Evolutionary conservation across 2,888 invertebrate genomes (phyloP).

Genomic region (Alviniconcha strummeri): DNA sequence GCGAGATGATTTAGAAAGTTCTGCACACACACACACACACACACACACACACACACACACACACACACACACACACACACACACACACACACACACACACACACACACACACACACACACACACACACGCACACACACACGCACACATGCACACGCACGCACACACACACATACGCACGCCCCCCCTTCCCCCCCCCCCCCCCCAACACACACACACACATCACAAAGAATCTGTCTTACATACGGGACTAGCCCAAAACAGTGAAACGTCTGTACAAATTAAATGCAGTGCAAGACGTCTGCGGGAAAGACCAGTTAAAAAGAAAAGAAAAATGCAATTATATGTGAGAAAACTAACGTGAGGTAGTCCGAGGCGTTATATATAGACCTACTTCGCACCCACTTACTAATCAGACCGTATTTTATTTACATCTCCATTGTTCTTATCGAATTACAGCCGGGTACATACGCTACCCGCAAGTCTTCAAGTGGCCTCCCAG

Average conservation of each 20-base stretch:
- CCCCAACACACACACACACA: not conserved
- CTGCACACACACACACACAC: not conserved
- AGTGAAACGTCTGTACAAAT: too few species aligned
- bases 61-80: conserved; percentile 4
- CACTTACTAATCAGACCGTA: not conserved
- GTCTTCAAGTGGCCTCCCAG: not conserved
- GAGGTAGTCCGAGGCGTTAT: too few species aligned
- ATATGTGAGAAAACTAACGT: too few species aligned
- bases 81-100: conserved; percentile 9
- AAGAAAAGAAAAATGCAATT: too few species aligned
- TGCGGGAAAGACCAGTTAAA: too few species aligned
- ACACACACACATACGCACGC: not conserved
- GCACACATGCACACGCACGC: not conserved
- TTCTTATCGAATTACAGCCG: not conserved
- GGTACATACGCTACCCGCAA: not conserved
- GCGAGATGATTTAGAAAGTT: too few species aligned
- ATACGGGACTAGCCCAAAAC: too few species aligned
- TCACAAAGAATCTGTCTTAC: too few species aligned
- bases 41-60: not conserved
- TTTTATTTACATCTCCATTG: conserved; percentile 16
- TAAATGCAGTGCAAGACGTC: too few species aligned
- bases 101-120: not conserved
- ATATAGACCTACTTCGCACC: too few species aligned
- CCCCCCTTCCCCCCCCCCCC: too few species aligned
- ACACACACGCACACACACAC: not conserved